These are phyloP conservation scores for Nemapogon koenigi DNA, from an alignment of 2,888 invertebrate genomes.

Conservation along the genomic window DNA sequence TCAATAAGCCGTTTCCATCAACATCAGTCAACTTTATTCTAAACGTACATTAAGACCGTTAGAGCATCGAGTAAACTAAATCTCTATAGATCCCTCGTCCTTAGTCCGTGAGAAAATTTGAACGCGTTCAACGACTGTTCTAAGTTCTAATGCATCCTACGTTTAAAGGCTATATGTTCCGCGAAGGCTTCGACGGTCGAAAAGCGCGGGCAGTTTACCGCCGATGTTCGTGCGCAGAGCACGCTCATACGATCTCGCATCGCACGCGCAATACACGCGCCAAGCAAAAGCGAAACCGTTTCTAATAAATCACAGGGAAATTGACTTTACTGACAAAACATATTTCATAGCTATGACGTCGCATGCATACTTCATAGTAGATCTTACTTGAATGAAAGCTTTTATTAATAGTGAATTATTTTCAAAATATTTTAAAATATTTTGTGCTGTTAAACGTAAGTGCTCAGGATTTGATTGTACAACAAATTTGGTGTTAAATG, in stretches of 20 bases:
- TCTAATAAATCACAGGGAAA: not conserved
- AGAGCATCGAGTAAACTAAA: conserved; percentile 29
- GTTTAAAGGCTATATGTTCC: conserved; percentile 29
- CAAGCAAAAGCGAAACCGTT: conserved; percentile 33
- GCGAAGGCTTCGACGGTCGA: conserved; percentile 51
- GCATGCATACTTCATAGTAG: not conserved
- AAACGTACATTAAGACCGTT: conserved; percentile 15
- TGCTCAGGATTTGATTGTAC: conserved; percentile 25
- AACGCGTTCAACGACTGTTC: conserved; percentile 23
- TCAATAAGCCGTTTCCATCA: conserved; percentile 34
- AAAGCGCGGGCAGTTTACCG: conserved; percentile 63
- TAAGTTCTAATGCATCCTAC: conserved; percentile 43
- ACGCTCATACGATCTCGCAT: conserved; percentile 48
- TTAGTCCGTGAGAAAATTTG: conserved; percentile 52
- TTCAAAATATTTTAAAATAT: conserved; percentile 1
- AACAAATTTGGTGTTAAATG: conserved; percentile 38
- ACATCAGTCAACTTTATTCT: conserved; percentile 38
- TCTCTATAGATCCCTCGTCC: conserved; percentile 36
- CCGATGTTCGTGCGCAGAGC: conserved; percentile 55
- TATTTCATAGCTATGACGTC: not conserved
- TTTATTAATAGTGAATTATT: not conserved
- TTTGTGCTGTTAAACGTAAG: conserved; percentile 2
- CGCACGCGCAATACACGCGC: conserved; percentile 33
- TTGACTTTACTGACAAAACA: too few relatives aligned
- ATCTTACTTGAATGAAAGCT: conserved; percentile 1